phyloP scores from a whole-genome alignment of 2,797 vertebrate species.

The Ctenopoma multispine region DNA sequence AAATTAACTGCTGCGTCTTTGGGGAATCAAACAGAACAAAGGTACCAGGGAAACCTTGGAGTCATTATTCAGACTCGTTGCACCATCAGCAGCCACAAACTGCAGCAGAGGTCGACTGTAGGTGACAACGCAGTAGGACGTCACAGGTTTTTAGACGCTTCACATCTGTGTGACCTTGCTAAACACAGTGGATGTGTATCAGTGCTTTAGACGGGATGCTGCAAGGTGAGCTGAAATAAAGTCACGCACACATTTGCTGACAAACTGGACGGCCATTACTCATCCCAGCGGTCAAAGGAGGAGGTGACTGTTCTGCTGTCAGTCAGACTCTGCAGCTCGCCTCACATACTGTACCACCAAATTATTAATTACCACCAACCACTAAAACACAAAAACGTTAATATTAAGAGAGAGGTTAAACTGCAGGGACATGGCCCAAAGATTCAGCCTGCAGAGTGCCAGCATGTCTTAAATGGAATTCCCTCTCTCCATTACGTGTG shows the following conservation, averaged over 20 bases:
- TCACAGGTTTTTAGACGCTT: not conserved
- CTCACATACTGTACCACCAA: not conserved
- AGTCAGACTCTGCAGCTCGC: not conserved
- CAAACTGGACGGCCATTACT: not conserved
- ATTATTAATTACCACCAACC: too few relatives aligned
- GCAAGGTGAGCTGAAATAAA: slow-evolving; percentile 40
- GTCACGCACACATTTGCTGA: not conserved
- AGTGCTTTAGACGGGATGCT: slow-evolving; percentile 21
- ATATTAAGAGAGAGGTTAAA: too few relatives aligned
- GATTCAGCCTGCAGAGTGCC: not conserved
- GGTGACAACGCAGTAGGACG: too few relatives aligned
- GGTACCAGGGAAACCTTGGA: too few relatives aligned
- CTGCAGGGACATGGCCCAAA: not conserved
- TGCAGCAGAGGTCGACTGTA: too few relatives aligned
- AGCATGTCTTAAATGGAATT: not conserved
- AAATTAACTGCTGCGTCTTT: too few relatives aligned
- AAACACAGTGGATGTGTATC: slow-evolving; percentile 5
- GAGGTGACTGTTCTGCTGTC: slow-evolving; percentile 21
- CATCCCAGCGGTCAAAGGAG: not conserved
- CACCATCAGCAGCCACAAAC: not conserved
- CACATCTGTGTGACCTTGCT: not conserved
- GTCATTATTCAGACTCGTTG: too few relatives aligned
- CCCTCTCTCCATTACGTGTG: too few relatives aligned
- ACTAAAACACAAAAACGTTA: too few relatives aligned
- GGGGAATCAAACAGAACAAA: too few relatives aligned